Percentiles rank a stretch among this genome's conserved stretches.
Evolutionary conservation across 2,113 vertebrate species (phyloP).

Genomic region (Marcusenius ussheri): DNA sequence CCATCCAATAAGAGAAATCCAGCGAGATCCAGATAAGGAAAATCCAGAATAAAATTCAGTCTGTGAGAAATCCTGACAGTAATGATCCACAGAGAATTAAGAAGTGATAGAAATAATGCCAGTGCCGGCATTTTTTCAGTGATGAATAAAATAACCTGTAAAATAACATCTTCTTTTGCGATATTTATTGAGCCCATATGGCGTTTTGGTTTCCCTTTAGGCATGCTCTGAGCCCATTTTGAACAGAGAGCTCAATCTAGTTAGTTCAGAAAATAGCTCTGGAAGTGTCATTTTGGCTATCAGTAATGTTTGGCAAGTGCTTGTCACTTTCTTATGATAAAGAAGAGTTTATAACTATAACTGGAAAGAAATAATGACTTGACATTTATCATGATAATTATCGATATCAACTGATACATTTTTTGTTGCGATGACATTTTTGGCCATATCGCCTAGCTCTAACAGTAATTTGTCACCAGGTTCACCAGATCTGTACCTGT

Average conservation of each 20-base stretch:
- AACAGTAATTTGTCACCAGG: not conserved
- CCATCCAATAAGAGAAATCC: not conserved
- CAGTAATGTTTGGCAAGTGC: not conserved
- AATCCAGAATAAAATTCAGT: not conserved
- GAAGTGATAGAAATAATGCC: not conserved
- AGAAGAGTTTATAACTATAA: not conserved
- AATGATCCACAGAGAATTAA: not conserved
- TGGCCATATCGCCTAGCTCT: not conserved
- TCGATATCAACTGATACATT: not conserved
- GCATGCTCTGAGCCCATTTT: not conserved
- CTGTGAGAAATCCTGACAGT: not conserved
- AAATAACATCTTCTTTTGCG: not conserved
- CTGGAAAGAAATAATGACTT: not conserved
- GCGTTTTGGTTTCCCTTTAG: not conserved
- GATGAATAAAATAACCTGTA: not conserved
- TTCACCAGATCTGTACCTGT: no score
- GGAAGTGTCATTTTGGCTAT: not conserved
- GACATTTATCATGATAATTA: not conserved
- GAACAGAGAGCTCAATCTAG: not conserved
- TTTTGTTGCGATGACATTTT: not conserved
- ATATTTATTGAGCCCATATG: not conserved
- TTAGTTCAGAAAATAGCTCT: not conserved
- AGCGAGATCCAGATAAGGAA: not conserved
- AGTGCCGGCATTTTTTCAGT: not conserved
- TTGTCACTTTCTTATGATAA: not conserved